Evolutionary conservation across 2,888 invertebrate genomes (phyloP), one percentile per base, ranked within the genome.

Genomic region (Ophonus ardosiacus): DNA sequence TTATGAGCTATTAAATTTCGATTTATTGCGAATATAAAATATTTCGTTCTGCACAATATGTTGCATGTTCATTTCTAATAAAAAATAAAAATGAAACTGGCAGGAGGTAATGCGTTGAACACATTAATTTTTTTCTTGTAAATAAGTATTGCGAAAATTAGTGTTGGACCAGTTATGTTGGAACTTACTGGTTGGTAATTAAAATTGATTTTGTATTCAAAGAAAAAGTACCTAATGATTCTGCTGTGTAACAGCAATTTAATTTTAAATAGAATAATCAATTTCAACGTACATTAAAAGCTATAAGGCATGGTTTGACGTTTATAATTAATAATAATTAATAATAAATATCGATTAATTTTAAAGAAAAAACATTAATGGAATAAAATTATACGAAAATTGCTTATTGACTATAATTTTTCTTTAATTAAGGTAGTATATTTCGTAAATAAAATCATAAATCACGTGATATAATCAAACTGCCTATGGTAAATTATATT

Each of bases 221-320:
- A n/a, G 63, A 68, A 68, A 68, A 68, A 68, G 68, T 31, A 59
- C 59, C 59, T 59, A 68, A 68, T 31, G 65, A 65, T 65, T 65
- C 24, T n/a, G 65, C 38, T 68, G 38, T 68, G 24, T 31, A 68
- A 68, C 68, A 31, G 68, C 68, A 68, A 68, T 68, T 68, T 68
- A 68, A 68, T 74, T 74, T 74, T 74, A 74, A 74, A 43, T 68
- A 68, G 68, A 68, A 68, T 74, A 74, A 74, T 74, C 43, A 74
- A 43, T 68, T 68, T 31, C 31, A 68, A 68, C 68, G 38, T 68
- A 24, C 31, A 68, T 74, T 74, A 43, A 74, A 74, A 74, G 68
- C 68, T 68, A 21, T 63, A 68, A 74, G 71, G 71, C 40, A 15
- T 15, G 43, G 71, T 74, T 74, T 74, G 71, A 74, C 71, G 71